Conservation (phyloP, 2,888 invertebrate genomes). For the Scelioninae gen. 1 region DNA sequence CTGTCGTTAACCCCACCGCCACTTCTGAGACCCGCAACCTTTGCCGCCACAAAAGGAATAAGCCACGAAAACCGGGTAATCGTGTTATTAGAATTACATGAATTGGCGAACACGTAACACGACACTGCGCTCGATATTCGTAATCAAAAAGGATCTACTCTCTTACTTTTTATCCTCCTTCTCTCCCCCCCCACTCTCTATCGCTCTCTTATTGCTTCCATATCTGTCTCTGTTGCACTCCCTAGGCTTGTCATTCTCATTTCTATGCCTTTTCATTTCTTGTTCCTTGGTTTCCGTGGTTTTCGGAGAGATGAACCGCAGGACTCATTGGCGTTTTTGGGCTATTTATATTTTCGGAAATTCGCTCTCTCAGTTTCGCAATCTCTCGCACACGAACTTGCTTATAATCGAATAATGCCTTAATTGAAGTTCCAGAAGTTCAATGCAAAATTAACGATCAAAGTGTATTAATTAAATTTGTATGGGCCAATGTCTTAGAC, state of each 20-base stretch:
- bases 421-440: conserved; percentile 64
- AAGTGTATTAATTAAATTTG: conserved; percentile 67
- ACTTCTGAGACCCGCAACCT: conserved; percentile 51
- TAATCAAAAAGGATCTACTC: conserved; percentile 3
- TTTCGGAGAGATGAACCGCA: no score
- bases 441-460: conserved; percentile 63
- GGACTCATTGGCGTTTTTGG: no score
- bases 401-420: conserved; percentile 66
- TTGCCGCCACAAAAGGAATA: conserved; percentile 42
- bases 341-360: conserved; percentile 15
- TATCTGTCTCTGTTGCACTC: no score
- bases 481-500: conserved; percentile 62
- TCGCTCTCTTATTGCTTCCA: no score
- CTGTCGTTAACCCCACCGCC: conserved; percentile 64
- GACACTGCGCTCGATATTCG: conserved; percentile 31
- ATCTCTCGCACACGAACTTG: conserved; percentile 47
- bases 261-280: no score
- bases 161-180: background rate
- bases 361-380: conserved; percentile 19
- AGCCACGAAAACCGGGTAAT: conserved; percentile 59
- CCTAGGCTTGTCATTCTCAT: no score
- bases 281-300: no score
- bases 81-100: conserved; percentile 60
- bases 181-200: background rate
- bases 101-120: conserved; percentile 32